phyloP scores from a whole-genome alignment of 2,113 vertebrate genomes.

The Aix galericulata region DNA sequence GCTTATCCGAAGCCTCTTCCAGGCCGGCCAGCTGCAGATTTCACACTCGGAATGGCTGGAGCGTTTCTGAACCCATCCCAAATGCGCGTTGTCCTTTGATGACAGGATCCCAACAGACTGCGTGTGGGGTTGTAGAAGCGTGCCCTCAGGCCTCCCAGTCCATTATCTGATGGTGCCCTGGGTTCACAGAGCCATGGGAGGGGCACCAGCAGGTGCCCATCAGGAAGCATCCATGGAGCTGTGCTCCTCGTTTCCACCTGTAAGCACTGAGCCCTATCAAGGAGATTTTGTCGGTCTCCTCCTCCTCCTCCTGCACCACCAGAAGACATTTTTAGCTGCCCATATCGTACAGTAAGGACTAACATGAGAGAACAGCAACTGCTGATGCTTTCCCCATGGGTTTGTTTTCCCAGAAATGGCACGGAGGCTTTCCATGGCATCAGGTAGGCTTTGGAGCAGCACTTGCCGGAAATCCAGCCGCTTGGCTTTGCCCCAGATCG shows the following conservation, averaged over 20 bases:
- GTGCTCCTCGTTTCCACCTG: background rate
- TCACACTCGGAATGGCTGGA: background rate
- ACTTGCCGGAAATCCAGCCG: background rate
- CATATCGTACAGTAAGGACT: background rate
- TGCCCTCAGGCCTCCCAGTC: background rate
- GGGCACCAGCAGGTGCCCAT: background rate
- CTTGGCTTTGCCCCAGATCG: background rate
- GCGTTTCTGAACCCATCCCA: background rate
- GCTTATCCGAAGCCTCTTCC: background rate
- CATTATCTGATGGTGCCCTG: background rate
- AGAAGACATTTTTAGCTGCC: background rate
- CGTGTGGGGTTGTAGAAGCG: background rate
- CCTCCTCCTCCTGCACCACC: background rate
- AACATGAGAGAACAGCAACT: background rate
- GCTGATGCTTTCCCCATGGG: background rate
- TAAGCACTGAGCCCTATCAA: background rate
- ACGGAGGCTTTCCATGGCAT: background rate
- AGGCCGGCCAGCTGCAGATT: background rate
- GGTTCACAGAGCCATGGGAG: background rate
- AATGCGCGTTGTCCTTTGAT: background rate
- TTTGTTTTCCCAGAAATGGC: background rate
- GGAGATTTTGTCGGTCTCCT: background rate
- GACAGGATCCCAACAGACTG: background rate
- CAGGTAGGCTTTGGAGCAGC: background rate
- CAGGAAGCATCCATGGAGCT: background rate